Percentiles rank a stretch among this genome's conserved stretches.
Evolutionary conservation across 2,797 vertebrate genomes (phyloP).

Genomic region (Eulemur albifrons): DNA sequence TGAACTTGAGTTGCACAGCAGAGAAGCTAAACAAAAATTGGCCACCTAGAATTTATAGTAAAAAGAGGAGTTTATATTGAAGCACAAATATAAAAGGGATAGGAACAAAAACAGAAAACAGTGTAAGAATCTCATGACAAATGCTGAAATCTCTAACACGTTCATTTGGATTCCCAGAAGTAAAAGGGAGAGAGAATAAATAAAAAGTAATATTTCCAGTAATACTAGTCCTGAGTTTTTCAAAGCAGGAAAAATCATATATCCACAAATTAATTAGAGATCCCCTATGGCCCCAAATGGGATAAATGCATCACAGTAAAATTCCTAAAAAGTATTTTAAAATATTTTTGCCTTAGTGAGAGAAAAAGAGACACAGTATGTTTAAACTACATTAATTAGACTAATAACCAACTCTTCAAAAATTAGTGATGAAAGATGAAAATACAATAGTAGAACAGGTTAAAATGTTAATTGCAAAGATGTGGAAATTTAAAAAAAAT

Average conservation of each 20-base stretch:
- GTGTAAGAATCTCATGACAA: not conserved
- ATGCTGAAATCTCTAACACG: not conserved
- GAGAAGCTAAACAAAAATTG: not conserved
- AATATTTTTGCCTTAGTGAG: not conserved
- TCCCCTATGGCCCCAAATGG: not conserved
- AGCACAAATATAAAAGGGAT: not conserved
- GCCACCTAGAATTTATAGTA: not conserved
- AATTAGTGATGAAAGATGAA: not conserved
- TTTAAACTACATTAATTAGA: not conserved
- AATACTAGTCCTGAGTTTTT: not conserved
- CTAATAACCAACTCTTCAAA: not conserved
- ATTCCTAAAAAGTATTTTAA: not conserved
- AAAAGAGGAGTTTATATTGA: not conserved
- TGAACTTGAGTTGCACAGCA: not conserved
- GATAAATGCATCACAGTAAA: not conserved
- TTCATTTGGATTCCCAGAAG: not conserved
- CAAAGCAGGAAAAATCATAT: not conserved
- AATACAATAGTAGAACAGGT: not conserved
- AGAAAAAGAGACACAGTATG: not conserved
- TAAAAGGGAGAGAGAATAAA: not conserved
- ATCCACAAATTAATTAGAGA: not conserved
- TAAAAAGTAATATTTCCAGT: not conserved
- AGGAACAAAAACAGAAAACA: not conserved
- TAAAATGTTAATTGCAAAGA: not conserved
- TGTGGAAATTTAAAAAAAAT: no score